Evolutionary conservation across 2,797 vertebrate genomes (phyloP).

Genomic region (Florisuga fusca): DNA sequence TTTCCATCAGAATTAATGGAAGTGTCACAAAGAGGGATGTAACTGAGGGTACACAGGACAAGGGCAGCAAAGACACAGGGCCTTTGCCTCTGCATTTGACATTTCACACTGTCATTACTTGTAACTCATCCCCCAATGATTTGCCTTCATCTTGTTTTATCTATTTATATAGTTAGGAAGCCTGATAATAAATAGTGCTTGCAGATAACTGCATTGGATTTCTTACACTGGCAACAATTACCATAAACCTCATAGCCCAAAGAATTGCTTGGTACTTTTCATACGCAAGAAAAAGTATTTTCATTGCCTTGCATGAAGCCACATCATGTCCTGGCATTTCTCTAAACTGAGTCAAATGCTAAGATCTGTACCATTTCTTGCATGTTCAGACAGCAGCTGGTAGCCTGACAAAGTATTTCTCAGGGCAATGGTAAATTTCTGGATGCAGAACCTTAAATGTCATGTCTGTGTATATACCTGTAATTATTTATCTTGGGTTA

Average conservation of each 20-base stretch:
- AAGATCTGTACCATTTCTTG: background rate
- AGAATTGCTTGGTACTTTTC: background rate
- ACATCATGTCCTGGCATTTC: background rate
- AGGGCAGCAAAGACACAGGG: background rate
- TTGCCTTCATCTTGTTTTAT: background rate
- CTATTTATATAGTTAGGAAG: background rate
- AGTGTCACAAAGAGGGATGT: background rate
- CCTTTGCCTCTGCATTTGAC: background rate
- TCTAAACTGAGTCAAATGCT: background rate
- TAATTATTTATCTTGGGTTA: background rate
- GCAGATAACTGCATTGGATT: background rate
- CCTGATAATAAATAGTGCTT: background rate
- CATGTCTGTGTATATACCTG: background rate
- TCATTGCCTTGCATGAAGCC: background rate
- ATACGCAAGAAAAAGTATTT: background rate
- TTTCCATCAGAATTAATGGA: background rate
- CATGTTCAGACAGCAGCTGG: background rate
- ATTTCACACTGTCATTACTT: background rate
- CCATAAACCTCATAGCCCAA: background rate
- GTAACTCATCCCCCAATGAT: rapidly evolving
- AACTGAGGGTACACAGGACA: background rate
- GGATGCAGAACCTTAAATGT: background rate
- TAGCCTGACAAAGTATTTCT: background rate
- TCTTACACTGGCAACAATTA: background rate
- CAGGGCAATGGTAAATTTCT: background rate